Percentiles rank a stretch among this genome's conserved stretches.
Evolutionary conservation across 2,797 vertebrate species (phyloP).

Genomic region (Varecia variegata): DNA sequence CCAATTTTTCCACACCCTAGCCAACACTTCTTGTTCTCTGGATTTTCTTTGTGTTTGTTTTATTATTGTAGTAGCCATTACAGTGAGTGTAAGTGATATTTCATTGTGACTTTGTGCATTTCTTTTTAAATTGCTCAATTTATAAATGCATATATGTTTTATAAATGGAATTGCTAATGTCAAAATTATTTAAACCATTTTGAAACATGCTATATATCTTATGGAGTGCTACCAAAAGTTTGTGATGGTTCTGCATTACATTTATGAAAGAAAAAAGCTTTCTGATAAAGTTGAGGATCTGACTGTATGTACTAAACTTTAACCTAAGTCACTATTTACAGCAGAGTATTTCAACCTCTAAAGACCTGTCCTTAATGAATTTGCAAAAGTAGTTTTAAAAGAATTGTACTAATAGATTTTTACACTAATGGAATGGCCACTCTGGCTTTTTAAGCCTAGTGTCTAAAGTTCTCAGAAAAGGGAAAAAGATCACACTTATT

Average conservation of each 20-base stretch:
- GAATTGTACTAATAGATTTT: background rate
- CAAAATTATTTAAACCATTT: background rate
- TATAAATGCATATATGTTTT: background rate
- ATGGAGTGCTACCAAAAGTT: background rate
- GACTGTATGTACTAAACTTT: background rate
- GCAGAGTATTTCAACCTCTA: background rate
- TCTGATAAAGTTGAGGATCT: background rate
- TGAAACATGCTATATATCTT: background rate
- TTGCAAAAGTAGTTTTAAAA: constrained; percentile 11
- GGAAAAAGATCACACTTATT: background rate
- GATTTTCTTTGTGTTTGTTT: background rate
- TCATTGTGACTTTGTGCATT: background rate
- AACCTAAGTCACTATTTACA: background rate
- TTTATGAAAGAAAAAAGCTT: background rate
- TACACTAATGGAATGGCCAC: background rate
- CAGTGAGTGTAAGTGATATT: background rate
- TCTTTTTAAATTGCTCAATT: background rate
- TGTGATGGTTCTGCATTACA: background rate
- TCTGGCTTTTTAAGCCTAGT: background rate
- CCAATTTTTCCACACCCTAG: background rate
- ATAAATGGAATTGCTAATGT: background rate
- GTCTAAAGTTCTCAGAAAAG: background rate
- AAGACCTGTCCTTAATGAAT: background rate
- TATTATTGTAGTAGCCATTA: background rate
- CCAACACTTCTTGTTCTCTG: background rate